phyloP scores from a whole-genome alignment of 1,140 invertebrate genomes.

The Anthonomus grandis region DNA sequence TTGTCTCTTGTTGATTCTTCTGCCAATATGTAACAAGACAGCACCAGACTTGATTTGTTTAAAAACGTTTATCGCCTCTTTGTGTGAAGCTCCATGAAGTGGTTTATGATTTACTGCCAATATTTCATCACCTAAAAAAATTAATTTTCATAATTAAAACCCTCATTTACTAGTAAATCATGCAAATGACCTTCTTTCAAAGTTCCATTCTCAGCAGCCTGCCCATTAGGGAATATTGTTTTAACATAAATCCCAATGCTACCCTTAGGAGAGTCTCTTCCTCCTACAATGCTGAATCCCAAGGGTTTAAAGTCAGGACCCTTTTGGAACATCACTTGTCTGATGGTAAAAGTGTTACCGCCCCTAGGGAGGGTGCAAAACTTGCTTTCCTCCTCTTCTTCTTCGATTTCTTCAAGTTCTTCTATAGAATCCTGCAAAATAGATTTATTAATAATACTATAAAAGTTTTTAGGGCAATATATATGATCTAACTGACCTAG shows the following conservation, averaged over 20 bases:
- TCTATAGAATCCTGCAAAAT: slow-evolving; percentile 41
- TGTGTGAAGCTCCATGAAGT: slow-evolving; percentile 84
- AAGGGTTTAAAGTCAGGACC: slow-evolving; percentile 80
- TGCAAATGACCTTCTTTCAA: slow-evolving; percentile 68
- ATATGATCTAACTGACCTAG: too few species aligned
- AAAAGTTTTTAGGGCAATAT: too few species aligned
- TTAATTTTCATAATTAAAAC: too few species aligned
- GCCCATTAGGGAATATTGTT: slow-evolving; percentile 81
- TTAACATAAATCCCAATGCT: slow-evolving; percentile 88
- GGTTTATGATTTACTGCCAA: slow-evolving; percentile 83
- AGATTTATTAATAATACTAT: too few species aligned
- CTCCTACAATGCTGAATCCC: slow-evolving; percentile 90
- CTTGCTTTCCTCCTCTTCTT: slow-evolving; percentile 49
- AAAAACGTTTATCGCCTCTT: slow-evolving; percentile 86
- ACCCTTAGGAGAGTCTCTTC: slow-evolving; percentile 82
- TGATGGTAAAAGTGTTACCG: slow-evolving; percentile 51
- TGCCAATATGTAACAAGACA: slow-evolving; percentile 73
- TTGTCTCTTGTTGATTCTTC: slow-evolving; percentile 39
- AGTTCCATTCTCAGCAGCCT: slow-evolving; percentile 80
- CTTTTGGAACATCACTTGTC: slow-evolving; percentile 61
- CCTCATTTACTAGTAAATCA: neutral
- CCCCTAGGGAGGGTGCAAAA: slow-evolving; percentile 51
- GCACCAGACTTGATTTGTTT: slow-evolving; percentile 84
- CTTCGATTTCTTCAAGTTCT: slow-evolving; percentile 44
- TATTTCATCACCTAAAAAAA: slow-evolving; percentile 80